Percentiles rank a stretch among this genome's conserved stretches.
Conservation (phyloP, 2,888 invertebrate species). For the Metacarcinus magister region DNA sequence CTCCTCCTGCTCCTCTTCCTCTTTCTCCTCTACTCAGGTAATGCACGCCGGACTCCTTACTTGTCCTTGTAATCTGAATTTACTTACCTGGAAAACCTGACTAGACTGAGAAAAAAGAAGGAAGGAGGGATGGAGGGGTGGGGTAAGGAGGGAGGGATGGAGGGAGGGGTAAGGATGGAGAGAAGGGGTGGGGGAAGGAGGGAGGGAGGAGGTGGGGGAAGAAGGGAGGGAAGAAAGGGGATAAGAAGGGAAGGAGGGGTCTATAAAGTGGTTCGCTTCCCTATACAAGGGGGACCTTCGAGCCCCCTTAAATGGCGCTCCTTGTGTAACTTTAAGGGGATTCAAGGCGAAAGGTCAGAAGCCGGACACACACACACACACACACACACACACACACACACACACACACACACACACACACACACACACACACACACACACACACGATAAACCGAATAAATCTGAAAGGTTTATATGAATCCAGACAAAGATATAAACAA, state of each 20-base stretch:
- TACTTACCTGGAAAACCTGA: slow-evolving; percentile 26
- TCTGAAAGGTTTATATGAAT: no score
- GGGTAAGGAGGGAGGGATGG: neutral
- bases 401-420: neutral
- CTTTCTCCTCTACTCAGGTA: neutral
- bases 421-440: neutral
- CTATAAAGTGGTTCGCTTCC: slow-evolving; percentile 8
- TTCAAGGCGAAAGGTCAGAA: slow-evolving; percentile 9
- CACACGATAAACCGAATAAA: neutral
- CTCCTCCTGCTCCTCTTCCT: slow-evolving; percentile 39
- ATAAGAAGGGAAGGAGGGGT: neutral
- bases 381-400: neutral
- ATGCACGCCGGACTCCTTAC: neutral
- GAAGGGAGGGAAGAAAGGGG: no score
- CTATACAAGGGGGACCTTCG: neutral
- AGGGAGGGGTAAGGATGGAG: neutral
- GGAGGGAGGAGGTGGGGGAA: neutral
- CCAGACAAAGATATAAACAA: no score
- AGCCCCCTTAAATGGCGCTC: neutral
- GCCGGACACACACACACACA: neutral
- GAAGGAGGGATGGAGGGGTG: neutral
- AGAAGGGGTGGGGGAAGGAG: neutral
- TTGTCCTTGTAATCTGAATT: neutral
- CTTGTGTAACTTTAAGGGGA: neutral
- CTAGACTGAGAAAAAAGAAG: neutral